Evolutionary conservation across 1,140 invertebrate genomes (phyloP).

Genomic region (Onthophagus taurus): DNA sequence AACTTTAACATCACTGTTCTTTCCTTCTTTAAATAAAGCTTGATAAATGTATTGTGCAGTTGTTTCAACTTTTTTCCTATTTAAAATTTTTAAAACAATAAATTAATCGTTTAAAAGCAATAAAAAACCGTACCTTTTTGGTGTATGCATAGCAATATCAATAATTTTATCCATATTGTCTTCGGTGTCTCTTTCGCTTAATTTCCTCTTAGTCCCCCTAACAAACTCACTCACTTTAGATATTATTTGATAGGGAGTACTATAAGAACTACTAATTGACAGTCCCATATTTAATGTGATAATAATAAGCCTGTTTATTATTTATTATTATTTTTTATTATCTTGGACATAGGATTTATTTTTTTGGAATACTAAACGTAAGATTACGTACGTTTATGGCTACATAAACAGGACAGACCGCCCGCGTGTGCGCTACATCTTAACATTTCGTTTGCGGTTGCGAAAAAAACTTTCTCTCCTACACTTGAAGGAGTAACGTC

Average conservation of each 20-base stretch:
- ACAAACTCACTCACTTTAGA: conserved; percentile 30
- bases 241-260: conserved; percentile 14
- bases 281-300: no score
- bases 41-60: conserved; percentile 74
- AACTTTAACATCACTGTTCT: conserved; percentile 68
- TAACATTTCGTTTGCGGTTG: no score
- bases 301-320: no score
- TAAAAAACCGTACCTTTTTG: conserved; percentile 31
- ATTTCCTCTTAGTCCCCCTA: conserved; percentile 31
- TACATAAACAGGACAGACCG: no score
- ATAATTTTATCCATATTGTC: conserved; percentile 35
- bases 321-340: no score
- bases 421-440: no score
- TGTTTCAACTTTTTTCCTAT: conserved; percentile 60
- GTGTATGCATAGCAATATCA: conserved; percentile 35
- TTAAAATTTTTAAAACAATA: conserved; percentile 18
- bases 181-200: conserved; percentile 27
- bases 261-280: conserved; percentile 8
- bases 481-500: no score
- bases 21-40: conserved; percentile 65
- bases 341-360: no score
- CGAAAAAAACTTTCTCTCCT: no score
- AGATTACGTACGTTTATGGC: no score
- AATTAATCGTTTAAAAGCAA: not conserved
- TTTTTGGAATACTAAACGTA: no score